phyloP scores from a whole-genome alignment of 2,113 vertebrate species.

The human region GRCh38 chr22:43758001-43758500 shows the following conservation, averaged over 20 bases:
- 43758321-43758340: neutral
- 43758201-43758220: neutral
- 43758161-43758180: neutral
- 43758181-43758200: neutral
- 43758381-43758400: neutral
- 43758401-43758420: neutral
- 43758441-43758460: neutral
- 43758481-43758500: neutral
- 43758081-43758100: neutral
- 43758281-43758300: neutral
- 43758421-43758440: neutral
- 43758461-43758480: too few relatives aligned
- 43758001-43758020: neutral
- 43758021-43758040: neutral
- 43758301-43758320: neutral
- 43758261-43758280: neutral
- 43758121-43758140: neutral
- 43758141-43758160: neutral
- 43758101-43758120: neutral
- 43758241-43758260: neutral
- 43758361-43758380: neutral
- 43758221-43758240: neutral
- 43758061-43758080: neutral
- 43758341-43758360: neutral
- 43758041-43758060: neutral